A percentile compares a stretch with the other conserved stretches of the same genome.
Conservation (phyloP, 2,113 vertebrate genomes). For the Potamarius usumacintae region DNA sequence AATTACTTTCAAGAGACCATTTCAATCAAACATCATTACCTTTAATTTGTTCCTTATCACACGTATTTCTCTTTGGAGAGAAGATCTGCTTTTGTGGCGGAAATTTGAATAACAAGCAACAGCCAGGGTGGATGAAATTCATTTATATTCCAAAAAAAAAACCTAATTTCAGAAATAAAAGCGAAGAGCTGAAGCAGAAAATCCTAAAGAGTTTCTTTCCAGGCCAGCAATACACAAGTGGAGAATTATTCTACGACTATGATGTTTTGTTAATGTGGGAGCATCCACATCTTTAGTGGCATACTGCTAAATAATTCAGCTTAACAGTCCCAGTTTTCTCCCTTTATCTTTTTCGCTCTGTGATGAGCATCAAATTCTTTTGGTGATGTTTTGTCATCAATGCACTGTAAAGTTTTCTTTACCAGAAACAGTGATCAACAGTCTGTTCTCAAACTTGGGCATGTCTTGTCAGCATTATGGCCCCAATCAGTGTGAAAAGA, state of each 20-base stretch:
- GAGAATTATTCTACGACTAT: slow-evolving; percentile 3
- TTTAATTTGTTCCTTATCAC: slow-evolving; percentile 15
- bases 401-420: neutral
- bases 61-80: slow-evolving; percentile 1
- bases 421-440: neutral
- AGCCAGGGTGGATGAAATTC: neutral
- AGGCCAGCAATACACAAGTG: neutral
- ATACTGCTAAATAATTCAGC: slow-evolving; percentile 21
- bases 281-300: neutral
- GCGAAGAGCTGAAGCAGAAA: neutral
- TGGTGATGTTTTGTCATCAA: neutral
- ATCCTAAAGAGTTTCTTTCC: neutral
- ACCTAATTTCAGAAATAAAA: neutral
- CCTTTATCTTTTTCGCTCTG: neutral
- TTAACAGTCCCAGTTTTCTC: neutral
- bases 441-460: neutral
- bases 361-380: neutral
- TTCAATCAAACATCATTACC: neutral
- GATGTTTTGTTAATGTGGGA: neutral
- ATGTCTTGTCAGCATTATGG: neutral
- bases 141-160: neutral
- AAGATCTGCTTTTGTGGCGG: neutral
- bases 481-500: neutral
- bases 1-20: neutral
- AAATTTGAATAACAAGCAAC: neutral